phyloP scores from a whole-genome alignment of 2,888 invertebrate species.

The Sphaerophoria taeniata region DNA sequence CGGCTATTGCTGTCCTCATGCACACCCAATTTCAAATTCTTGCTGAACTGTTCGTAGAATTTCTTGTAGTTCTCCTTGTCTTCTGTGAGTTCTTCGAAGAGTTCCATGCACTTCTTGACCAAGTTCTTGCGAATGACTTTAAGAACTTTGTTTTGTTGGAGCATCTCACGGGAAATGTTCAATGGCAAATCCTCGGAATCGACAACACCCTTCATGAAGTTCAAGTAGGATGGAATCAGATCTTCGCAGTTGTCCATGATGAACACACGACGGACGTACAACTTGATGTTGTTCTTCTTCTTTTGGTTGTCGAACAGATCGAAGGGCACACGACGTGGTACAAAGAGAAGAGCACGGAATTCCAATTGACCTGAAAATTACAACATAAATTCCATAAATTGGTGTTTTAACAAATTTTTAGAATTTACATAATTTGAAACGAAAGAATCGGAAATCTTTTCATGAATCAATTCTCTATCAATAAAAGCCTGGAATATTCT shows the following conservation, averaged over 20 bases:
- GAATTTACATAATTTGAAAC: no score
- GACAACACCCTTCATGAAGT: conserved; percentile 98
- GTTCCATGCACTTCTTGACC: conserved; percentile 98
- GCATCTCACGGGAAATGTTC: conserved; percentile 99
- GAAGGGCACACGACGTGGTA: conserved; percentile 96
- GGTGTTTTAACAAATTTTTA: no score
- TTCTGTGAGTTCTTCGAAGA: conserved; percentile 97
- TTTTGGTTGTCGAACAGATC: conserved; percentile 99
- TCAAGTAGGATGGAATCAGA: conserved; percentile 98
- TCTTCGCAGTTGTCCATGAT: conserved; percentile 99
- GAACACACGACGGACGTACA: conserved; percentile 98
- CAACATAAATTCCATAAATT: no score
- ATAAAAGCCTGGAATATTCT: no score
- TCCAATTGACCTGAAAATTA: conserved; percentile 95
- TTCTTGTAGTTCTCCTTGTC: conserved; percentile 99
- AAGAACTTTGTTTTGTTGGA: conserved; percentile 99
- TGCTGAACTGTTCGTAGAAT: conserved; percentile 99
- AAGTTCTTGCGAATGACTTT: conserved; percentile 99
- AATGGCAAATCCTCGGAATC: conserved; percentile 99
- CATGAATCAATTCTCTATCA: no score
- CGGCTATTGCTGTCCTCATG: conserved; percentile 98
- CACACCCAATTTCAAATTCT: conserved; percentile 98
- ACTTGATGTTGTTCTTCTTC: conserved; percentile 98
- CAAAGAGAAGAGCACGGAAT: conserved; percentile 96
- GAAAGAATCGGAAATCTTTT: no score